Evolutionary conservation across 2,113 vertebrate genomes (phyloP).

Genomic region (Melanocharis versteri): DNA sequence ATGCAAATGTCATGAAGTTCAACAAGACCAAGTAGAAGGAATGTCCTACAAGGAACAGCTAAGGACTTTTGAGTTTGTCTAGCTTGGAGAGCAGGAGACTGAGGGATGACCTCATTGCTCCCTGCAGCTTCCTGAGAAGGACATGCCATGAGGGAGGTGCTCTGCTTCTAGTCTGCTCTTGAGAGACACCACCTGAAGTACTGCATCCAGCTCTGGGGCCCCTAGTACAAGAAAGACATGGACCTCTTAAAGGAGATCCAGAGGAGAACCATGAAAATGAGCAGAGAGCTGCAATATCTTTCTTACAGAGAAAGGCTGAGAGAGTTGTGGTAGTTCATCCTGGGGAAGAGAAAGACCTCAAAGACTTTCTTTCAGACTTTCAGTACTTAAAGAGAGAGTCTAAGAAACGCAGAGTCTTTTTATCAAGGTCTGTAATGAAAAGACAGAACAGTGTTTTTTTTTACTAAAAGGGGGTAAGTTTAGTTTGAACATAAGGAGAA

Average conservation of each 20-base stretch:
- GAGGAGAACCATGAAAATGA: not conserved
- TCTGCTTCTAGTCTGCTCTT: not conserved
- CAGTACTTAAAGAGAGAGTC: not conserved
- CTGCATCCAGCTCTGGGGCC: not conserved
- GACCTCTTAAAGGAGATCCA: not conserved
- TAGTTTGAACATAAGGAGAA: not conserved
- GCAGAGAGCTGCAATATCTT: not conserved
- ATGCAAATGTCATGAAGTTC: not conserved
- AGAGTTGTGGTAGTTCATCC: not conserved
- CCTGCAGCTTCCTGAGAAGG: not conserved
- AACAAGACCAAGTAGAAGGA: not conserved
- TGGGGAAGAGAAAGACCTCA: not conserved
- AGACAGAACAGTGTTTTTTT: not conserved
- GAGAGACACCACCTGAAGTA: too few species aligned
- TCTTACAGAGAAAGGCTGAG: not conserved
- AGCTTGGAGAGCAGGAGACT: not conserved
- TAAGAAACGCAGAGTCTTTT: not conserved
- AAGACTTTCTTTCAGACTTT: not conserved
- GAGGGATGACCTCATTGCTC: not conserved
- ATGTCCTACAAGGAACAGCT: not conserved
- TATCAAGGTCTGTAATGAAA: not conserved
- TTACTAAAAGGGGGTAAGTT: not conserved
- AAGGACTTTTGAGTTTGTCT: not conserved
- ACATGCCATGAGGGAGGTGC: not conserved
- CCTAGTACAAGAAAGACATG: not conserved